These are phyloP conservation scores for Stomatorhinus ivindoensis DNA, from an alignment of 2,113 vertebrate species.

Conservation along the genomic window DNA sequence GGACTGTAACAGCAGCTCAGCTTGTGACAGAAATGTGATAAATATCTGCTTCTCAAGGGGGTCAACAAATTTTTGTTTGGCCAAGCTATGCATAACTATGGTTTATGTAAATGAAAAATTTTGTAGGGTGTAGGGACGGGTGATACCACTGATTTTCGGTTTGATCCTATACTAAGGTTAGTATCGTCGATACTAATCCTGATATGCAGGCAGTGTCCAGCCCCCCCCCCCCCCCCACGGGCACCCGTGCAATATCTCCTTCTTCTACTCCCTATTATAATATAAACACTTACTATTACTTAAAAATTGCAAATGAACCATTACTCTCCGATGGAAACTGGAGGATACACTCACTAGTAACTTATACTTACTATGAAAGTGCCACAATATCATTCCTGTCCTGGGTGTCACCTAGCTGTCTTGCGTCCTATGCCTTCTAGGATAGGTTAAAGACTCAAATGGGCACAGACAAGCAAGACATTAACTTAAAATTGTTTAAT, in stretches of 20 bases:
- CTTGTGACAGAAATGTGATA: neutral
- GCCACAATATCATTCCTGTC: neutral
- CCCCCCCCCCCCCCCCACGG: neutral
- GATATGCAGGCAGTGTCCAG: neutral
- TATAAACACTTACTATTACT: neutral
- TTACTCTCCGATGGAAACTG: neutral
- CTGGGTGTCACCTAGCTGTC: neutral
- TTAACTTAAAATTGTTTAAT: neutral
- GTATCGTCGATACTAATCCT: neutral
- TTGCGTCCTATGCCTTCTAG: neutral
- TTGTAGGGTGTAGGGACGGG: neutral
- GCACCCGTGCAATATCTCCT: neutral
- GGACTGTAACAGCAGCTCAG: neutral
- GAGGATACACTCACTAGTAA: neutral
- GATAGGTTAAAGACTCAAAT: neutral
- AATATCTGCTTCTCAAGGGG: neutral
- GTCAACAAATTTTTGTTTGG: neutral
- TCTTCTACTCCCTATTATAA: neutral
- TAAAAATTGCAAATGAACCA: neutral
- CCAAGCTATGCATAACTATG: neutral
- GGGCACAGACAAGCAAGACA: neutral
- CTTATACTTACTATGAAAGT: neutral
- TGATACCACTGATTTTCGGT: neutral
- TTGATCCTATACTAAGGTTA: neutral
- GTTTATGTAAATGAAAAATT: neutral